phyloP scores from a whole-genome alignment of 1,140 invertebrate species.

The Ditylenchus dipsaci region DNA sequence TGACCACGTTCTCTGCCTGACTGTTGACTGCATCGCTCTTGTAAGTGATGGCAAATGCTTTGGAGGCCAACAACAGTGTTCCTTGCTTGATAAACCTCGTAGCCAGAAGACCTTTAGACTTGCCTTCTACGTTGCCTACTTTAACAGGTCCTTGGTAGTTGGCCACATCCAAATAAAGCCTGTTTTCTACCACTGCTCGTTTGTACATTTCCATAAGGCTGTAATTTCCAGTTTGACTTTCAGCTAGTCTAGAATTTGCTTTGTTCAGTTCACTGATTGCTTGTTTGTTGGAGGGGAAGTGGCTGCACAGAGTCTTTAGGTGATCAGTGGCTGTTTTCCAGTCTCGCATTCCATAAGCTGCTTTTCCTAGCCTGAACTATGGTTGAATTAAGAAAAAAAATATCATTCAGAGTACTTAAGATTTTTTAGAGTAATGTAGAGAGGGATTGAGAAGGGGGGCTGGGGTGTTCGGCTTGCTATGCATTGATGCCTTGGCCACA shows the following conservation, averaged over 20 bases:
- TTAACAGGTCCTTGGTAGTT: slow-evolving; percentile 12
- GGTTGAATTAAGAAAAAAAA: too few relatives aligned
- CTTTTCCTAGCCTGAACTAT: neutral
- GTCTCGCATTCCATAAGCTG: slow-evolving; percentile 5
- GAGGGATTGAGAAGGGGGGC: too few relatives aligned
- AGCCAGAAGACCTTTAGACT: slow-evolving; percentile 4
- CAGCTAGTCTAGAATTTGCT: neutral
- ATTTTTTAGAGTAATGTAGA: too few relatives aligned
- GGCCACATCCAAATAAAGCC: neutral
- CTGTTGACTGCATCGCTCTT: neutral
- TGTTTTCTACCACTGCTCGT: neutral
- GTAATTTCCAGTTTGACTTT: slow-evolving; percentile 5
- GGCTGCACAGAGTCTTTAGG: neutral
- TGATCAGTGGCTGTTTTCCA: neutral
- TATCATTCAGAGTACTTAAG: neutral
- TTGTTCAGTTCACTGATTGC: neutral
- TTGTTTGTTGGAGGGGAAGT: neutral
- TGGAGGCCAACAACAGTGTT: slow-evolving; percentile 4
- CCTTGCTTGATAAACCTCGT: neutral
- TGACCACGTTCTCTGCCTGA: neutral
- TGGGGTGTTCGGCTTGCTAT: too few relatives aligned
- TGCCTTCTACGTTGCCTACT: neutral
- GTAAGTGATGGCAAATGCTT: slow-evolving; percentile 2
- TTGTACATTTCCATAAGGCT: slow-evolving; percentile 4
- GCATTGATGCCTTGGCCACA: neutral